phyloP scores from a whole-genome alignment of 2,888 invertebrate genomes.

The Falcaria lacertinaria region DNA sequence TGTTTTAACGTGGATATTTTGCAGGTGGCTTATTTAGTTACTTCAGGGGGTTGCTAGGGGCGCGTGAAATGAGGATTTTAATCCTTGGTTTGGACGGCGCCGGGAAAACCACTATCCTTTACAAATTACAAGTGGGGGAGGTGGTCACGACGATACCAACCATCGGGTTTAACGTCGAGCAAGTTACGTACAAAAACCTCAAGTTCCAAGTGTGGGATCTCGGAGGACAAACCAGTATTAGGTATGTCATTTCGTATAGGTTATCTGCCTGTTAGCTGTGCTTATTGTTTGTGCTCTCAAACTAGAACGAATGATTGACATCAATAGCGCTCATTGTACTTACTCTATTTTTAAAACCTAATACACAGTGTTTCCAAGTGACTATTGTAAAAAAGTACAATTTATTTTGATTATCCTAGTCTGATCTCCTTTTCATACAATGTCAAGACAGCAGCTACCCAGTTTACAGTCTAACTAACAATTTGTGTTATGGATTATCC shows the following conservation, averaged over 20 bases:
- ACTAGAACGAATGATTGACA: neutral
- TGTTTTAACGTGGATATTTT: conserved; percentile 34
- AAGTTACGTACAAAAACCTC: conserved; percentile 98
- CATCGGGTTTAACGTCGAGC: conserved; percentile 99
- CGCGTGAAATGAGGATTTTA: conserved; percentile 98
- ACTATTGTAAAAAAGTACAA: too few relatives aligned
- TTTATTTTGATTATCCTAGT: too few relatives aligned
- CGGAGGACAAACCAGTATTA: conserved; percentile 99
- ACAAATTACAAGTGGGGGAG: conserved; percentile 98
- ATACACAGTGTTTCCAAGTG: too few relatives aligned
- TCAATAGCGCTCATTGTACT: neutral
- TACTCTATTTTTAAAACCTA: too few relatives aligned
- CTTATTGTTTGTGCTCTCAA: conserved; percentile 7
- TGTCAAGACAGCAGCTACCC: too few relatives aligned
- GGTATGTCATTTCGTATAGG: conserved; percentile 75
- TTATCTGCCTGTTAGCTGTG: conserved; percentile 19
- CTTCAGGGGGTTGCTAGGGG: conserved; percentile 96
- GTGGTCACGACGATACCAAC: conserved; percentile 99
- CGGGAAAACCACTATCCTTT: conserved; percentile 99
- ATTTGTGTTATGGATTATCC: too few relatives aligned
- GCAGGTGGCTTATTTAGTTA: conserved; percentile 97
- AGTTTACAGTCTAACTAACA: too few relatives aligned
- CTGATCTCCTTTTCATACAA: too few relatives aligned
- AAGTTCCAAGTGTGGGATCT: conserved; percentile 99
- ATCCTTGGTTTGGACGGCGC: conserved; percentile 99